These are phyloP conservation scores for Lasioglossum marginatum DNA, from an alignment of 2,888 invertebrate species.

Conservation along the genomic window DNA sequence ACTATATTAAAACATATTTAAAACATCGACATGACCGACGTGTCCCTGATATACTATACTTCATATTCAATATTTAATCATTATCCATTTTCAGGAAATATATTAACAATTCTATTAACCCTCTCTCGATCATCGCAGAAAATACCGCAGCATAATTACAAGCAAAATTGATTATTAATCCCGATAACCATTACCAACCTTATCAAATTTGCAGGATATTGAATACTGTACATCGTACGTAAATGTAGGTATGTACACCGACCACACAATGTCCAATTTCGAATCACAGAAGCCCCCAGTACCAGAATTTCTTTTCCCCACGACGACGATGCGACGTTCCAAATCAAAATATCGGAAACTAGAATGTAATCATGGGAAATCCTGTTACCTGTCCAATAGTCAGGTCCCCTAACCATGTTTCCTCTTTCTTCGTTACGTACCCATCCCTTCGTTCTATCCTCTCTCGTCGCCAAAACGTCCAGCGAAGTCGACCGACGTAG, in stretches of 20 bases:
- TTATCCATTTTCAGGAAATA: background rate
- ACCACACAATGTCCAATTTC: background rate
- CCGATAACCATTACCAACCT: background rate
- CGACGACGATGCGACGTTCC: background rate
- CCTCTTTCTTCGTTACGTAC: background rate
- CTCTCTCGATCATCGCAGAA: background rate
- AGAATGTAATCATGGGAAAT: background rate
- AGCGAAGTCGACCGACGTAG: background rate
- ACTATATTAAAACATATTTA: too few species aligned
- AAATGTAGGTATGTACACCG: background rate
- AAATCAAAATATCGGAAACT: slow-evolving; percentile 2
- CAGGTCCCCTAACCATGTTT: background rate
- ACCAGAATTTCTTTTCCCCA: background rate
- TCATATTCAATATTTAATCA: background rate
- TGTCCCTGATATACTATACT: background rate
- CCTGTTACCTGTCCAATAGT: background rate
- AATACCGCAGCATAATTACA: background rate
- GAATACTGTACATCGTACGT: background rate
- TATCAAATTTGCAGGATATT: background rate
- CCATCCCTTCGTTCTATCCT: background rate
- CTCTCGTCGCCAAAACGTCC: background rate
- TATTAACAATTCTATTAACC: background rate
- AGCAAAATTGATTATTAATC: background rate
- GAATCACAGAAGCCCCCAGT: background rate
- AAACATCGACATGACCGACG: too few species aligned